Conservation (phyloP, 2,797 vertebrate species). For the Phrynocephalus vlangalii region DNA sequence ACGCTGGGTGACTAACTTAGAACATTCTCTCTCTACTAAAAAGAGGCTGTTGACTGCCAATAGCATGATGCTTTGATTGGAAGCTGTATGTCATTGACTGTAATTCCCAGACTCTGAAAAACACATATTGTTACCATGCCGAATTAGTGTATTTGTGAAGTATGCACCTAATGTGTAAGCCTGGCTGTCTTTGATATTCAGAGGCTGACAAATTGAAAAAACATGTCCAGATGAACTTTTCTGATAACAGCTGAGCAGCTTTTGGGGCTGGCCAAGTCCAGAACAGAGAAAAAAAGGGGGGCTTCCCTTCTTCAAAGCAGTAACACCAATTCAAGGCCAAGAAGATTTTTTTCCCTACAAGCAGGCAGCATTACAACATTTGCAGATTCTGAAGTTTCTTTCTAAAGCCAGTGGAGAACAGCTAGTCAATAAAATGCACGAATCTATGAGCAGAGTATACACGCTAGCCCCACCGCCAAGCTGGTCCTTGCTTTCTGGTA, state of each 20-base stretch:
- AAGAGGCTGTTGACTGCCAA: background rate
- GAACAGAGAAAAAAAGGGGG: background rate
- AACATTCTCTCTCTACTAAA: background rate
- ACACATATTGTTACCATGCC: background rate
- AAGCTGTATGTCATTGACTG: background rate
- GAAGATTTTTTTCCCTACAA: background rate
- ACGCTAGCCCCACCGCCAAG: too few relatives aligned
- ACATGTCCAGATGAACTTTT: background rate
- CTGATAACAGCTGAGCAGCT: background rate
- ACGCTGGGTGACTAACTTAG: background rate
- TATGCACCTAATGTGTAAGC: background rate
- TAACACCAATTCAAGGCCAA: background rate
- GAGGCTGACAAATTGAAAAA: background rate
- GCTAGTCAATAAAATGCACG: too few relatives aligned
- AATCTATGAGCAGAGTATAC: background rate
- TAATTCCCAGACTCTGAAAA: background rate
- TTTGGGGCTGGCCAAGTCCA: background rate
- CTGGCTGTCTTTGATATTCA: background rate
- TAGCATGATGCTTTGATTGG: conserved; percentile 7
- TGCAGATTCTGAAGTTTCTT: background rate
- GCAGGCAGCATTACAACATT: background rate
- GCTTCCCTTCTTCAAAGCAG: background rate
- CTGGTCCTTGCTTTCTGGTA: too few relatives aligned
- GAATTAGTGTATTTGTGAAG: conserved; percentile 3
- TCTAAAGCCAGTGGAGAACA: background rate